Evolutionary conservation across 2,888 invertebrate genomes (phyloP).

Genomic region (Temnothorax unifasciatus): DNA sequence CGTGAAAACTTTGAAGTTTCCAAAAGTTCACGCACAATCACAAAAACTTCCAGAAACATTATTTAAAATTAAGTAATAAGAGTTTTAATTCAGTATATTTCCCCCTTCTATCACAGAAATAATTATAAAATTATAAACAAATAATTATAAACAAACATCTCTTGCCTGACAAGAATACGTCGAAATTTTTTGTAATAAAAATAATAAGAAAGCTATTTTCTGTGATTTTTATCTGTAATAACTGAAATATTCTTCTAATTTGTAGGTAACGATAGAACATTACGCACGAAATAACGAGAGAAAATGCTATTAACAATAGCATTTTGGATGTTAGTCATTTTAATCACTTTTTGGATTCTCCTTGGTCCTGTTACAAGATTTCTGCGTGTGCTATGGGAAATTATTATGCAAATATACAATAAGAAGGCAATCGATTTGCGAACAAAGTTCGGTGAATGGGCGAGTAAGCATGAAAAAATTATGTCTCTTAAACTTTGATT

Average conservation of each 20-base stretch:
- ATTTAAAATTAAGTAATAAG: not conserved
- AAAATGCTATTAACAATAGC: conserved; percentile 79
- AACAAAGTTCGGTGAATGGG: conserved; percentile 93
- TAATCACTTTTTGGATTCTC: conserved; percentile 78
- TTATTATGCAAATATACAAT: conserved; percentile 79
- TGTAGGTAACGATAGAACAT: not conserved
- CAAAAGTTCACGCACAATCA: not conserved
- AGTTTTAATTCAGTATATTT: not conserved
- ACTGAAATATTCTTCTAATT: not conserved
- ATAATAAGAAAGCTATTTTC: not conserved
- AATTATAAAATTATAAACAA: not conserved
- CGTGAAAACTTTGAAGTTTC: not conserved
- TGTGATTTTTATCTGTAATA: not conserved
- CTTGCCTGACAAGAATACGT: not conserved
- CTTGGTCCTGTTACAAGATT: conserved; percentile 77
- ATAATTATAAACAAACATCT: not conserved
- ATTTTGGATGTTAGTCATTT: conserved; percentile 77
- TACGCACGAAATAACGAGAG: conserved; percentile 14
- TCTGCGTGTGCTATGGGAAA: conserved; percentile 77
- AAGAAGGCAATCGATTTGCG: conserved; percentile 79
- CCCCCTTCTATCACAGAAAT: not conserved
- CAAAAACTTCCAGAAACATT: not conserved
- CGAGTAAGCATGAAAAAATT: conserved; percentile 89
- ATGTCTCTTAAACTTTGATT: not conserved
- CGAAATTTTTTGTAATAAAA: not conserved